phyloP scores from a whole-genome alignment of 1,140 invertebrate species.

The Cephus cinctus region DNA sequence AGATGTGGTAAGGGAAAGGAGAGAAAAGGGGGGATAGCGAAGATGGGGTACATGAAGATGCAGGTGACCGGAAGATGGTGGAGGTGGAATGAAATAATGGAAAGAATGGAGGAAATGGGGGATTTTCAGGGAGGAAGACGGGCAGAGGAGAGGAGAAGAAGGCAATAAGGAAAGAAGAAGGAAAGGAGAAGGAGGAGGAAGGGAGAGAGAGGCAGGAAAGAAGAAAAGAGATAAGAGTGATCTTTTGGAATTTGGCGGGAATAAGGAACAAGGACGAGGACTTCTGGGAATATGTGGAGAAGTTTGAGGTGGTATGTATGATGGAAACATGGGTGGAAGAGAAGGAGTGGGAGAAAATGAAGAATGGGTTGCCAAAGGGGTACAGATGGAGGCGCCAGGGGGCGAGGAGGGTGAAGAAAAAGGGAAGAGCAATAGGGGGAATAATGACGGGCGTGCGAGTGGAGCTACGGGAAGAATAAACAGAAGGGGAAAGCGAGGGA shows the following conservation, averaged over 20 bases:
- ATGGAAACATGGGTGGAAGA: constrained; percentile 8
- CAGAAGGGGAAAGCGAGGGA: too few relatives aligned
- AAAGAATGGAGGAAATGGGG: not conserved
- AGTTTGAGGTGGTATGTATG: constrained; percentile 1
- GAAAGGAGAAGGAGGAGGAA: not conserved
- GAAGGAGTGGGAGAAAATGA: constrained; percentile 1
- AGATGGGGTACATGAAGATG: not conserved
- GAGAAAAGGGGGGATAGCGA: not conserved
- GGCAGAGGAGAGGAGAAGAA: not conserved
- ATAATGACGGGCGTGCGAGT: constrained; percentile 3
- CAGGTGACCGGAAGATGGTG: not conserved
- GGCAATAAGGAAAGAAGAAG: not conserved
- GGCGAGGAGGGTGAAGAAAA: not conserved
- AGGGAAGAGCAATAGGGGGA: constrained; percentile 7
- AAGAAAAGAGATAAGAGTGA: not conserved
- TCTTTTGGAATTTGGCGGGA: constrained; percentile 11
- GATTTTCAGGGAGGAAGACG: not conserved
- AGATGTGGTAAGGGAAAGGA: not conserved
- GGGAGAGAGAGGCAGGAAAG: not conserved
- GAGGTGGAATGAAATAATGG: not conserved
- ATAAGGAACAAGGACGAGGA: constrained; percentile 6
- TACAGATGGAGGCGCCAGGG: not conserved
- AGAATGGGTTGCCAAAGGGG: not conserved
- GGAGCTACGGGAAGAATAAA: not conserved
- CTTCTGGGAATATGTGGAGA: constrained; percentile 11